These are phyloP conservation scores for Drosophila kepulauana DNA, from an alignment of 1,140 invertebrate species.

Conservation along the genomic window DNA sequence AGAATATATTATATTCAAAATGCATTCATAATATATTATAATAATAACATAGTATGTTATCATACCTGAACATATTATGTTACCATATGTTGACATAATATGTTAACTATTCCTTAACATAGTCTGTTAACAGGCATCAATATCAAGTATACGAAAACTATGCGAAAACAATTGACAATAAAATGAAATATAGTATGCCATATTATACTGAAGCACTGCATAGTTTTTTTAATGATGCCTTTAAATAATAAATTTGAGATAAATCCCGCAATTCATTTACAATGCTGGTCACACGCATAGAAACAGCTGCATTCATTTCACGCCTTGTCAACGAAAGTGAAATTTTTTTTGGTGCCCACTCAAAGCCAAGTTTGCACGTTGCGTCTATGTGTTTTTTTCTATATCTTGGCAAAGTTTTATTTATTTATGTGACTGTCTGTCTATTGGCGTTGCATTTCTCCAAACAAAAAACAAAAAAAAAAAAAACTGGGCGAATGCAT, in stretches of 20 bases:
- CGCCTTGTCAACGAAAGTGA: slow-evolving; percentile 43
- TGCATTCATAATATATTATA: no score
- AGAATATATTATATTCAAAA: no score
- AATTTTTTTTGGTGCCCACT: slow-evolving; percentile 17
- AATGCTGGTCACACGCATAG: slow-evolving; percentile 13
- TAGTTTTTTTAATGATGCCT: not conserved
- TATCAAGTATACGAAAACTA: no score
- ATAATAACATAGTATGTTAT: no score
- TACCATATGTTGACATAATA: no score
- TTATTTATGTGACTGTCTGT: slow-evolving; percentile 64
- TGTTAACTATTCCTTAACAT: no score
- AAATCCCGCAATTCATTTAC: slow-evolving; percentile 7
- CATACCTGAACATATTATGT: no score
- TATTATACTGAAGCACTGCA: not conserved
- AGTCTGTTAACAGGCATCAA: no score
- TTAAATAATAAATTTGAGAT: not conserved
- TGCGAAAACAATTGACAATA: no score
- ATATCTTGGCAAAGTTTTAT: slow-evolving; percentile 45
- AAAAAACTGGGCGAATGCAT: slow-evolving; percentile 58
- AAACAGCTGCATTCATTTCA: slow-evolving; percentile 2
- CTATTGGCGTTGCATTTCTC: slow-evolving; percentile 72
- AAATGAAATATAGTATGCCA: no score
- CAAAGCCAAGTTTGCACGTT: slow-evolving; percentile 29
- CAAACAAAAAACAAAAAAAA: slow-evolving; percentile 40
- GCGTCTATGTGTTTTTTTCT: slow-evolving; percentile 25